Percentiles rank a stretch among this genome's conserved stretches.
Evolutionary conservation across 1,140 invertebrate genomes (phyloP).

Genomic region (Alviniconcha marisindica): DNA sequence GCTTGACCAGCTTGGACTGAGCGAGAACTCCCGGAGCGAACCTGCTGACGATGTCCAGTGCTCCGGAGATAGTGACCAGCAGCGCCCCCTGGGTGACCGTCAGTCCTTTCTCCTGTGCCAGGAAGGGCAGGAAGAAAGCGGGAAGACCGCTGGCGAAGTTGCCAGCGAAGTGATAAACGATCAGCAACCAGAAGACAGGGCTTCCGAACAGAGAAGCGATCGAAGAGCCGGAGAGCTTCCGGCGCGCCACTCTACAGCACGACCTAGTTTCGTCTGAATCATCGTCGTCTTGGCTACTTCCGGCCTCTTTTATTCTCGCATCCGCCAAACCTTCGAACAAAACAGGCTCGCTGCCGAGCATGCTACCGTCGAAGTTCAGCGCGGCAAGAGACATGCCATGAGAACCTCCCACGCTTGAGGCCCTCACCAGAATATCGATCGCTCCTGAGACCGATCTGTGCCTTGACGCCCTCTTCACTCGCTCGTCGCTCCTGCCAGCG

Average conservation of each 20-base stretch:
- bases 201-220: background rate
- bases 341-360: too few species aligned
- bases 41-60: slow-evolving; percentile 31
- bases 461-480: background rate
- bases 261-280: background rate
- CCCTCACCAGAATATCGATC: background rate
- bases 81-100: background rate
- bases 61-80: slow-evolving; percentile 23
- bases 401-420: background rate
- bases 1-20: background rate
- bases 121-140: slow-evolving; percentile 33
- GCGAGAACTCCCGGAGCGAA: slow-evolving; percentile 33
- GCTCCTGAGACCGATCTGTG: too few species aligned
- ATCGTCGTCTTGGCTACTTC: background rate
- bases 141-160: background rate
- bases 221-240: background rate
- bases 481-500: background rate
- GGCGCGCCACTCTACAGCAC: background rate
- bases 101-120: slow-evolving; percentile 39
- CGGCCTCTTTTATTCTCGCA: too few species aligned
- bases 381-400: background rate
- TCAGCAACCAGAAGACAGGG: slow-evolving; percentile 29
- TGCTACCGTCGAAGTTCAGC: background rate
- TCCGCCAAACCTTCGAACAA: too few species aligned
- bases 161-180: slow-evolving; percentile 4